Evolutionary conservation across 2,113 vertebrate species (phyloP).

Genomic region (Acanthisitta chloris): DNA sequence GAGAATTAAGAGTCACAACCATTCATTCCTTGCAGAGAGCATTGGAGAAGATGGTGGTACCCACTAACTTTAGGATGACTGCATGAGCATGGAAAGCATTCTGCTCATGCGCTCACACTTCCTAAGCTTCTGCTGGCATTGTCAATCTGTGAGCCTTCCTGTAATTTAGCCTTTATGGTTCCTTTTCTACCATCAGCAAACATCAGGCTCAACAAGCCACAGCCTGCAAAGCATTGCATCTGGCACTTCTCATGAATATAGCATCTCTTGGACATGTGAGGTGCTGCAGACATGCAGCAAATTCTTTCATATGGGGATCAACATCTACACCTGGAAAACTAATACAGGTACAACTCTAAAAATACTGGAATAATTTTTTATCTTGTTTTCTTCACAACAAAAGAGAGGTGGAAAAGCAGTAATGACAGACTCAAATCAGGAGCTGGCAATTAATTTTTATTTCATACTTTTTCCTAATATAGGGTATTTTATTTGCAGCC

Average conservation of each 20-base stretch:
- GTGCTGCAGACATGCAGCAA: neutral
- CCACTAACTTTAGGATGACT: neutral
- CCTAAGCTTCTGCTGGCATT: neutral
- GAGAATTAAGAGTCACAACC: neutral
- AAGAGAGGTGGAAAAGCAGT: neutral
- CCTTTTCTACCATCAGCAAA: neutral
- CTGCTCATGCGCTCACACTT: neutral
- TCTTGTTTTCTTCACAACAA: neutral
- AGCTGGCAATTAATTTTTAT: neutral
- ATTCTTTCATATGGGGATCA: neutral
- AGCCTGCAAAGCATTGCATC: neutral
- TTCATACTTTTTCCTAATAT: neutral
- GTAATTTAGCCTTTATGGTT: neutral
- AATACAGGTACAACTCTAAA: neutral
- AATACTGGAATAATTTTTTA: neutral
- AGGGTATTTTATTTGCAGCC: neutral
- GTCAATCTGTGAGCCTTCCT: neutral
- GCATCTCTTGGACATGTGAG: neutral
- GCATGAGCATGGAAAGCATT: neutral
- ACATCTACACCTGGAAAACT: accelerated
- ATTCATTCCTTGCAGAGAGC: neutral
- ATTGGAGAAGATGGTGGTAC: neutral
- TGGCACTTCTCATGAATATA: neutral
- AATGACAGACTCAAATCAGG: neutral
- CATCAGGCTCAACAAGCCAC: accelerated